phyloP scores from a whole-genome alignment of 1,140 invertebrate genomes.

The Phthorimaea operculella region DNA sequence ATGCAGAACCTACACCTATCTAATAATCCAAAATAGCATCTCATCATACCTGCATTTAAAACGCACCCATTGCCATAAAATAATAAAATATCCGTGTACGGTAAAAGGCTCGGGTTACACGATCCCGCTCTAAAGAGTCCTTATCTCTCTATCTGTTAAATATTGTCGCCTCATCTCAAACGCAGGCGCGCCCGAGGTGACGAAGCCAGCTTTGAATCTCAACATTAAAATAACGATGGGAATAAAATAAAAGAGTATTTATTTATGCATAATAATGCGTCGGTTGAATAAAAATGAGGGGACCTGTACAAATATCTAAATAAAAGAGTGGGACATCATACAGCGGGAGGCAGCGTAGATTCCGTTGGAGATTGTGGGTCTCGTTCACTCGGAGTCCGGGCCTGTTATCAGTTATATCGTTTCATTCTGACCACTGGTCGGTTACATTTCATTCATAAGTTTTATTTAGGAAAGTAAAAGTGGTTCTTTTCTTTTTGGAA shows the following conservation, averaged over 20 bases:
- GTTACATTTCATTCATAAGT: slow-evolving; percentile 65
- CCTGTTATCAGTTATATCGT: slow-evolving; percentile 59
- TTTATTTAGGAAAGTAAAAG: too few relatives aligned
- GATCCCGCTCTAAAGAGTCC: slow-evolving; percentile 44
- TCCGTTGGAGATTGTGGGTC: slow-evolving; percentile 50
- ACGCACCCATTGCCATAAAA: slow-evolving; percentile 26
- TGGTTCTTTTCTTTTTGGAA: too few relatives aligned
- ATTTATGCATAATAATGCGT: slow-evolving; percentile 63
- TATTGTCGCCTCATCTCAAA: slow-evolving; percentile 51
- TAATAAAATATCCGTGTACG: slow-evolving; percentile 36
- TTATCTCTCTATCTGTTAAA: slow-evolving; percentile 57
- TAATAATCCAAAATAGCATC: too few relatives aligned
- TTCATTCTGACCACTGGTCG: slow-evolving; percentile 50
- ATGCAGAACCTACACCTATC: too few relatives aligned
- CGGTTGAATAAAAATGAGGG: slow-evolving; percentile 61
- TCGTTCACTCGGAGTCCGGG: slow-evolving; percentile 12
- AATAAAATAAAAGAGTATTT: slow-evolving; percentile 59
- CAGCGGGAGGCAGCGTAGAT: slow-evolving; percentile 42
- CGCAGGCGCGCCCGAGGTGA: slow-evolving; percentile 46
- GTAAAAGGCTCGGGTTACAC: slow-evolving; percentile 54
- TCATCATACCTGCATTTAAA: not conserved
- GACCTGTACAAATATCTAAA: slow-evolving; percentile 56
- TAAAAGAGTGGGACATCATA: slow-evolving; percentile 53
- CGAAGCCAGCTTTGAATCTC: slow-evolving; percentile 40
- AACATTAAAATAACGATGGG: slow-evolving; percentile 55